Evolutionary conservation across 2,113 vertebrate species (phyloP).

Genomic region (Grus americana): DNA sequence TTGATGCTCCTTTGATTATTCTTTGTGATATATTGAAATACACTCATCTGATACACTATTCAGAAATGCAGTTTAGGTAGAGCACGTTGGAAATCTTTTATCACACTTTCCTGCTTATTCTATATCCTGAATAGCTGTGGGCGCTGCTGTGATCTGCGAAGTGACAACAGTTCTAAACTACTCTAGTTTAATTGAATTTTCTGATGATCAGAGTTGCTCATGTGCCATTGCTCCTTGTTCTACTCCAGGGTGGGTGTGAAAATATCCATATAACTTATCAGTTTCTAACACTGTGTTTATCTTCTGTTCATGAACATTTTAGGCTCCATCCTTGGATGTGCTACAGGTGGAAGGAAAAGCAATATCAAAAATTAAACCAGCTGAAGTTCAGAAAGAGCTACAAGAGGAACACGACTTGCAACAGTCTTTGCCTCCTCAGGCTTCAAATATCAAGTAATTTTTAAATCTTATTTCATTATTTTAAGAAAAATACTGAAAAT

Average conservation of each 20-base stretch:
- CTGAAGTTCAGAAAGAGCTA: background rate
- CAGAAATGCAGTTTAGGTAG: background rate
- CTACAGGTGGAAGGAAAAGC: slow-evolving; percentile 67
- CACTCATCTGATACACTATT: background rate
- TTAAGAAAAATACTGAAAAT: background rate
- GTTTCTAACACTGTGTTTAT: background rate
- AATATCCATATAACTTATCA: background rate
- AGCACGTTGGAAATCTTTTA: background rate
- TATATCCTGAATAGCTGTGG: background rate
- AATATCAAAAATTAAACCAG: slow-evolving; percentile 24
- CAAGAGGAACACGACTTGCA: background rate
- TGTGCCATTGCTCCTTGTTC: background rate
- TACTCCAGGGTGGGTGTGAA: background rate
- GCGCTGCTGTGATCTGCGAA: background rate
- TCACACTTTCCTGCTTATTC: background rate
- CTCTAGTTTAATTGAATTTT: background rate
- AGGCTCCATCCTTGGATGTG: slow-evolving; percentile 54
- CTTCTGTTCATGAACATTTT: slow-evolving; percentile 23
- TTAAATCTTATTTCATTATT: background rate
- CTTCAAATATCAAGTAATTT: slow-evolving; percentile 69
- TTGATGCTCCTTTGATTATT: background rate
- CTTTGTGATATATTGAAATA: background rate
- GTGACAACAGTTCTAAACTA: background rate
- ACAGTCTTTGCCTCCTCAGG: slow-evolving; percentile 12
- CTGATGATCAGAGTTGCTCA: background rate